Evolutionary conservation across 1,140 invertebrate species (phyloP).

Genomic region (Meteorus sp.): DNA sequence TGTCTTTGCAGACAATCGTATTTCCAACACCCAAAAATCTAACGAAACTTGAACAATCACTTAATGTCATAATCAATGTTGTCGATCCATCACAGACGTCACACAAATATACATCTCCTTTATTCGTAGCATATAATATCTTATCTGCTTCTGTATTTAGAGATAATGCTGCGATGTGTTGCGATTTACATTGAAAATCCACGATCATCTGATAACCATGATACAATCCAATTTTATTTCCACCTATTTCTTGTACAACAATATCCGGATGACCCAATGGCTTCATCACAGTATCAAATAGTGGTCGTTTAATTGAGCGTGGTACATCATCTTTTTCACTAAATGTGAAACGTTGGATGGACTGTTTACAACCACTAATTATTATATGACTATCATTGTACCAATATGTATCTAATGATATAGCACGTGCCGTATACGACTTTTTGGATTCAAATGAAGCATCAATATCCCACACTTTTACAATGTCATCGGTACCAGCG

Average conservation of each 20-base stretch:
- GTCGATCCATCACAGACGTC: constrained; percentile 34
- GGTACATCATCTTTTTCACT: constrained; percentile 36
- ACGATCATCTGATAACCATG: constrained; percentile 31
- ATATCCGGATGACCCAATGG: constrained; percentile 35
- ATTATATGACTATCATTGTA: constrained; percentile 48
- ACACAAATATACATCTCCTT: constrained; percentile 33
- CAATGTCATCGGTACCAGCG: constrained; percentile 44
- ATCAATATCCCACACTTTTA: constrained; percentile 41
- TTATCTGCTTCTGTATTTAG: constrained; percentile 36
- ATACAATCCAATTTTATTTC: constrained; percentile 40
- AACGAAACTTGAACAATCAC: neutral
- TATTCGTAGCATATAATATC: constrained; percentile 44
- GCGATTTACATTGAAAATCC: constrained; percentile 36
- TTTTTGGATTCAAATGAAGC: constrained; percentile 36
- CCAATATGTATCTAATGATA: constrained; percentile 50
- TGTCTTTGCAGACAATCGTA: constrained; percentile 9
- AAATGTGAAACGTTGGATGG: constrained; percentile 49
- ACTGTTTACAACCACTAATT: constrained; percentile 42
- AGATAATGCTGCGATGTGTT: constrained; percentile 44
- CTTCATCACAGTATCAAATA: constrained; percentile 47
- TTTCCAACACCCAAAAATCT: constrained; percentile 13
- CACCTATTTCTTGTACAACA: constrained; percentile 40
- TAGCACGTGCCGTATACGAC: constrained; percentile 44
- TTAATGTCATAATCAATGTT: neutral
- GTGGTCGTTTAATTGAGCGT: constrained; percentile 39